Evolutionary conservation across 2,113 vertebrate genomes (phyloP).

Genomic region (Rhinolophus sinicus): DNA sequence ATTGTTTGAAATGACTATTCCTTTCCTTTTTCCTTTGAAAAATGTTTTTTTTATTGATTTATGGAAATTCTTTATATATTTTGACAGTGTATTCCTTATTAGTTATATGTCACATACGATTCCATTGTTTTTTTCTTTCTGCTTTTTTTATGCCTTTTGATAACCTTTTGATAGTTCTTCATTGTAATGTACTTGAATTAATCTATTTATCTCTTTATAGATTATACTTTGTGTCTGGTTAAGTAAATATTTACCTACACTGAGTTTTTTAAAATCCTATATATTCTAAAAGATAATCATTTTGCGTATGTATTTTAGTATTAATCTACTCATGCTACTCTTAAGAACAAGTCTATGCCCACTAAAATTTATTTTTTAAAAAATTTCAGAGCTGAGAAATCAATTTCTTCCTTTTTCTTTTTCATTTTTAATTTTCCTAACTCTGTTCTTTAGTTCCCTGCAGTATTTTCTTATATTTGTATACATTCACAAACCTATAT

Average conservation of each 20-base stretch:
- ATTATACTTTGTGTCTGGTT: neutral
- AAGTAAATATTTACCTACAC: neutral
- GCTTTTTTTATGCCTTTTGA: neutral
- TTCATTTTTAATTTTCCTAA: neutral
- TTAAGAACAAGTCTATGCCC: neutral
- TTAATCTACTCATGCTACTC: neutral
- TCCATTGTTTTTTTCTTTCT: neutral
- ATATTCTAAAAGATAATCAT: neutral
- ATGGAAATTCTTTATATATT: neutral
- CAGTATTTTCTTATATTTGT: neutral
- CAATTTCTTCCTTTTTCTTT: fast-evolving
- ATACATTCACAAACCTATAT: neutral
- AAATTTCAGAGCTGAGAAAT: neutral
- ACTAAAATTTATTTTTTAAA: neutral
- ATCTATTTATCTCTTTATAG: neutral
- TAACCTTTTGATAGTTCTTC: neutral
- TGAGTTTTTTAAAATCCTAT: neutral
- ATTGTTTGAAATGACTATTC: neutral
- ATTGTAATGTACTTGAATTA: neutral
- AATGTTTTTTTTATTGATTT: neutral
- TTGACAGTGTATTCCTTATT: neutral
- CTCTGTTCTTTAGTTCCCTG: neutral
- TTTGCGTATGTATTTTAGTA: neutral
- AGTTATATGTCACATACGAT: neutral
- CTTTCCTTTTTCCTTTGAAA: neutral